phyloP scores from a whole-genome alignment of 2,113 vertebrate species.

The Periophthalmodon schlosseri region DNA sequence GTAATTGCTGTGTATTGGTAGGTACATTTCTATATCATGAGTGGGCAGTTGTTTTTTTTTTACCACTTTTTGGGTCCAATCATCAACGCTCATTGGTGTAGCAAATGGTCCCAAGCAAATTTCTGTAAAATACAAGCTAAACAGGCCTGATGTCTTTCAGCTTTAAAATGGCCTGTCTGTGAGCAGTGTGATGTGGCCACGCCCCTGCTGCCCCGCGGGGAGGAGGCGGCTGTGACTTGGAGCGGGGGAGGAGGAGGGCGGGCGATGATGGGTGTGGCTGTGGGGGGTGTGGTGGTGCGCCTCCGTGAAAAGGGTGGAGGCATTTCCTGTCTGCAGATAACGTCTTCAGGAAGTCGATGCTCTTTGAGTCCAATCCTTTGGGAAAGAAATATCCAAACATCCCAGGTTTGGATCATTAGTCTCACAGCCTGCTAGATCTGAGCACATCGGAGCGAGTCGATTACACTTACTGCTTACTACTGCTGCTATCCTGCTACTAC shows the following conservation, averaged over 20 bases:
- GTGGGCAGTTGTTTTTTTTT: too few species aligned
- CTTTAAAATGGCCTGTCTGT: too few species aligned
- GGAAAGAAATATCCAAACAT: constrained; percentile 10
- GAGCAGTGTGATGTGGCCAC: not conserved
- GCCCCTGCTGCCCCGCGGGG: not conserved
- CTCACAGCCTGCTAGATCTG: not conserved
- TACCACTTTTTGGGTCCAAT: too few species aligned
- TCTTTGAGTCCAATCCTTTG: constrained; percentile 20
- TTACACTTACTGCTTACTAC: too few species aligned
- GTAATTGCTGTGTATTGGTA: too few species aligned
- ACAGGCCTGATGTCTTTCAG: too few species aligned
- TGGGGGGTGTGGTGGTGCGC: constrained; percentile 49
- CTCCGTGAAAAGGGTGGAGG: constrained; percentile 39
- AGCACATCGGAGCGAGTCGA: too few species aligned
- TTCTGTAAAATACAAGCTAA: too few species aligned
- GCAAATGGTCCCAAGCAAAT: too few species aligned
- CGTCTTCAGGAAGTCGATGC: constrained; percentile 51
- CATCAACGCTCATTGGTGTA: too few species aligned
- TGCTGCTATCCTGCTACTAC: too few species aligned
- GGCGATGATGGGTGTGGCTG: constrained; percentile 47
- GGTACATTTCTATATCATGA: too few species aligned
- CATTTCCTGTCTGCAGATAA: constrained; percentile 67
- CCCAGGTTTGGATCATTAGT: not conserved
- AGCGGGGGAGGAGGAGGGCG: constrained; percentile 24
- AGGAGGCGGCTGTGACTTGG: not conserved